Percentiles rank a stretch among this genome's conserved stretches.
These are phyloP conservation scores for Drosophila phalerata DNA, from an alignment of 2,888 invertebrate species.

Conservation along the genomic window DNA sequence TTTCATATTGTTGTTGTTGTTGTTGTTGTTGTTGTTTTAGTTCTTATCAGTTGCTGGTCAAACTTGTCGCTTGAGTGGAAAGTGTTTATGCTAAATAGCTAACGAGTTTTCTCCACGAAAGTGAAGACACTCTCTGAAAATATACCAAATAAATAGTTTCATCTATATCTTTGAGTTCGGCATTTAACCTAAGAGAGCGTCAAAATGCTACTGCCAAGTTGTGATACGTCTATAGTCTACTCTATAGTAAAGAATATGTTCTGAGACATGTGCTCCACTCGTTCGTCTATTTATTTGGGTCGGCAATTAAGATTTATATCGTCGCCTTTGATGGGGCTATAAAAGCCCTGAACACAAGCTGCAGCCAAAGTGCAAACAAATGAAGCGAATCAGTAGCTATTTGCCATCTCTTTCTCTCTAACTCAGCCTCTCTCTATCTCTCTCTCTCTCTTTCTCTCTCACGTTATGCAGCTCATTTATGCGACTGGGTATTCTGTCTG, in stretches of 20 bases:
- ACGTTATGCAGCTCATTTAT: slow-evolving; percentile 58
- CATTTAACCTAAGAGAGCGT: slow-evolving; percentile 16
- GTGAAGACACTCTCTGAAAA: slow-evolving; percentile 34
- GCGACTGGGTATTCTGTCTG: slow-evolving; percentile 62
- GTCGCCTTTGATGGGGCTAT: slow-evolving; percentile 79
- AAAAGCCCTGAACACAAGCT: slow-evolving; percentile 64
- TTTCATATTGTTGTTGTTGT: slow-evolving; percentile 25
- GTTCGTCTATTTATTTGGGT: slow-evolving; percentile 82
- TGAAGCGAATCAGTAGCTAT: slow-evolving; percentile 38
- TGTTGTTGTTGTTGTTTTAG: slow-evolving; percentile 39
- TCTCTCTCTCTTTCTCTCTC: slow-evolving; percentile 11
- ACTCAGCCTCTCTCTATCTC: background rate
- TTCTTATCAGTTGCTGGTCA: slow-evolving; percentile 77
- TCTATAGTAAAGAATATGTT: background rate
- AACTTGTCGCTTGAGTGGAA: slow-evolving; percentile 74
- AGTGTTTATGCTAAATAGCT: slow-evolving; percentile 81
- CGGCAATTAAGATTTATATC: slow-evolving; percentile 83
- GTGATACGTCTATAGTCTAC: slow-evolving; percentile 21
- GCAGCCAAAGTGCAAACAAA: slow-evolving; percentile 66
- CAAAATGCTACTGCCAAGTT: slow-evolving; percentile 28
- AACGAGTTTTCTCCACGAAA: slow-evolving; percentile 73
- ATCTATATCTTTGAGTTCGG: slow-evolving; percentile 12
- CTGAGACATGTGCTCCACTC: slow-evolving; percentile 51
- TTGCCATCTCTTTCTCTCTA: background rate
- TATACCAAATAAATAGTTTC: slow-evolving; percentile 33